Percentiles rank a stretch among this genome's conserved stretches.
phyloP scores from a whole-genome alignment of 1,140 invertebrate species.

The Dendroctonus ponderosae region DNA sequence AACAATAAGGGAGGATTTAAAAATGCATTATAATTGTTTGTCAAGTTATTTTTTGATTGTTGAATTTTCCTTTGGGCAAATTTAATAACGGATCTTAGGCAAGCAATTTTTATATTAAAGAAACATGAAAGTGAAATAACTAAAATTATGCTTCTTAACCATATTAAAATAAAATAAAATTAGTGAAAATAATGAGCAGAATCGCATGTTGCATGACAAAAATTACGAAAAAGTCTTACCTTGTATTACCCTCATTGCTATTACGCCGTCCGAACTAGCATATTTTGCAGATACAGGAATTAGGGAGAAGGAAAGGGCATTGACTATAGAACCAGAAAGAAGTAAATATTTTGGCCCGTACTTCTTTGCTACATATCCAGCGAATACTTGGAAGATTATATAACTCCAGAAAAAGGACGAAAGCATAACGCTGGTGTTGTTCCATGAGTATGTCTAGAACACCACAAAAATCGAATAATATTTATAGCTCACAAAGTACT shows the following conservation, averaged over 20 bases:
- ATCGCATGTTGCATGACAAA: too few relatives aligned
- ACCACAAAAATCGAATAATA: slow-evolving; percentile 31
- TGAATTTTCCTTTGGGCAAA: too few relatives aligned
- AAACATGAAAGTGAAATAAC: too few relatives aligned
- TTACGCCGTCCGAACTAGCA: not conserved
- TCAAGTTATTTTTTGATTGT: too few relatives aligned
- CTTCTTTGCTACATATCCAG: slow-evolving; percentile 63
- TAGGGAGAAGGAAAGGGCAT: not conserved
- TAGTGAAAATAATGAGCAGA: too few relatives aligned
- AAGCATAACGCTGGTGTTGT: slow-evolving; percentile 55
- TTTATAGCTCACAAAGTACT: not conserved
- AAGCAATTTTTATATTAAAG: too few relatives aligned
- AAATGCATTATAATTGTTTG: too few relatives aligned
- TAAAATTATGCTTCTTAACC: too few relatives aligned
- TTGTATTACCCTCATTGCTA: not conserved
- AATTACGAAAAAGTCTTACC: not conserved
- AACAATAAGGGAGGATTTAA: too few relatives aligned
- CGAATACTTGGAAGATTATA: slow-evolving; percentile 60
- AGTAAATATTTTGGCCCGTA: slow-evolving; percentile 62
- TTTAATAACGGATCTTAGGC: too few relatives aligned
- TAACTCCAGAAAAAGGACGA: slow-evolving; percentile 68
- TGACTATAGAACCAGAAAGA: not conserved
- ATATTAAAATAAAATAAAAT: too few relatives aligned
- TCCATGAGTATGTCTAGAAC: slow-evolving; percentile 47
- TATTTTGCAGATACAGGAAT: not conserved